Conservation (phyloP, 1,140 invertebrate species). For the Cyclargus thomasi region DNA sequence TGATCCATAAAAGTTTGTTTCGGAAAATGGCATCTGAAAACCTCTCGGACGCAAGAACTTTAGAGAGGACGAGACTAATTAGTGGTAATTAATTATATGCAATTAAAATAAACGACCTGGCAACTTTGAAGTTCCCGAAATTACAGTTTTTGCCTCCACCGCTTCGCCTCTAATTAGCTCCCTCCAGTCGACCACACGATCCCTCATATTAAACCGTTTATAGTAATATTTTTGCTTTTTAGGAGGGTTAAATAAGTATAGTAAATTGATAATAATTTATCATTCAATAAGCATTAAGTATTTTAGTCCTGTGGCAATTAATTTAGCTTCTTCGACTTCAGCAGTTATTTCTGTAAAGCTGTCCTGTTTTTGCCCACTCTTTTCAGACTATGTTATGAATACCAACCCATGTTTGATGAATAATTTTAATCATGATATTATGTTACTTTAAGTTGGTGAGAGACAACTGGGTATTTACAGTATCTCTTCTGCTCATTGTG, state of each 20-base stretch:
- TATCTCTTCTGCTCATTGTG: too few relatives aligned
- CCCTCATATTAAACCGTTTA: not conserved
- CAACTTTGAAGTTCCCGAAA: not conserved
- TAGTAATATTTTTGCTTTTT: not conserved
- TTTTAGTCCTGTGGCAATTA: not conserved
- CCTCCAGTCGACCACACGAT: not conserved
- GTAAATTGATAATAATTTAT: not conserved
- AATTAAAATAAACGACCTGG: not conserved
- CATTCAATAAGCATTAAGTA: not conserved
- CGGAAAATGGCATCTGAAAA: not conserved
- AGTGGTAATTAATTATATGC: not conserved
- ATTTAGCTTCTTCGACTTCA: too few relatives aligned
- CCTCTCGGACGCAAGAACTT: not conserved
- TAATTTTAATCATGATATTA: too few relatives aligned
- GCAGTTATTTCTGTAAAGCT: too few relatives aligned
- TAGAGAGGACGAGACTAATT: not conserved
- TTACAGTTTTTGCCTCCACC: not conserved
- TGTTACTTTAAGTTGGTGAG: too few relatives aligned
- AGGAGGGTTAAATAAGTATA: not conserved
- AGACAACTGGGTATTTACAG: too few relatives aligned
- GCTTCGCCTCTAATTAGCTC: not conserved
- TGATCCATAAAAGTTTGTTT: not conserved
- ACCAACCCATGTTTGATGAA: too few relatives aligned
- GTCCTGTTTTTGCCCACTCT: too few relatives aligned
- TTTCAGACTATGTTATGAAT: too few relatives aligned